Percentiles rank a stretch among this genome's conserved stretches.
Conservation (phyloP, 1,140 invertebrate genomes). For the Euwallacea fornicatus region DNA sequence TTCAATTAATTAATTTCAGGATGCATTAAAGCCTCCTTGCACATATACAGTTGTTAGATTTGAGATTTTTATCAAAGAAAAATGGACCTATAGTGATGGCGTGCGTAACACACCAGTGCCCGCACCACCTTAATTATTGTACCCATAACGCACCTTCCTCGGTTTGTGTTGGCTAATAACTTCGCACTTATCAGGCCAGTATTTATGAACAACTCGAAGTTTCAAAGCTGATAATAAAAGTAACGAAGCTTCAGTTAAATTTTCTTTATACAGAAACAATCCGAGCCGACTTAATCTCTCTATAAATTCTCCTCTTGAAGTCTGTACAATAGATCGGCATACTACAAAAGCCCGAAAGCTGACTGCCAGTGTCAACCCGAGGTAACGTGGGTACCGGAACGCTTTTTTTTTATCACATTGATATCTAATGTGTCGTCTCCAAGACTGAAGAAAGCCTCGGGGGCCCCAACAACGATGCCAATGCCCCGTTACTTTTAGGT, state of each 20-base stretch:
- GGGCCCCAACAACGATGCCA: background rate
- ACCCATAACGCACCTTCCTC: background rate
- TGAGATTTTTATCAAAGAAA: no score
- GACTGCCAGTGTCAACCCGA: conserved; percentile 22
- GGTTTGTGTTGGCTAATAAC: background rate
- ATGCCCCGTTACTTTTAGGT: background rate
- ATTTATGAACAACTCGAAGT: no score
- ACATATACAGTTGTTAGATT: no score
- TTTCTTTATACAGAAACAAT: conserved; percentile 1
- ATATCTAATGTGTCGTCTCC: conserved; percentile 23
- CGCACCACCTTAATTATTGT: background rate
- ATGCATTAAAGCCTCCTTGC: no score
- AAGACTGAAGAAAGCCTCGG: background rate
- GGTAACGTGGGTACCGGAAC: conserved; percentile 16
- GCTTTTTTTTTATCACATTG: conserved; percentile 23
- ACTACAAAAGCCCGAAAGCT: conserved; percentile 18
- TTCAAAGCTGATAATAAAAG: no score
- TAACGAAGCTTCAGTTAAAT: background rate
- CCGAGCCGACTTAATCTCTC: conserved; percentile 7
- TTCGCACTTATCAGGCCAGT: background rate
- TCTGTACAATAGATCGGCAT: conserved; percentile 21
- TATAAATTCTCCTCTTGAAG: conserved; percentile 18
- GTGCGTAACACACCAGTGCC: background rate
- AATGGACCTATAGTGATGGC: background rate
- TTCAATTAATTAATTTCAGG: no score